Evolutionary conservation across 2,113 vertebrate genomes (phyloP).

Genomic region (Pycnonotus jocosus): DNA sequence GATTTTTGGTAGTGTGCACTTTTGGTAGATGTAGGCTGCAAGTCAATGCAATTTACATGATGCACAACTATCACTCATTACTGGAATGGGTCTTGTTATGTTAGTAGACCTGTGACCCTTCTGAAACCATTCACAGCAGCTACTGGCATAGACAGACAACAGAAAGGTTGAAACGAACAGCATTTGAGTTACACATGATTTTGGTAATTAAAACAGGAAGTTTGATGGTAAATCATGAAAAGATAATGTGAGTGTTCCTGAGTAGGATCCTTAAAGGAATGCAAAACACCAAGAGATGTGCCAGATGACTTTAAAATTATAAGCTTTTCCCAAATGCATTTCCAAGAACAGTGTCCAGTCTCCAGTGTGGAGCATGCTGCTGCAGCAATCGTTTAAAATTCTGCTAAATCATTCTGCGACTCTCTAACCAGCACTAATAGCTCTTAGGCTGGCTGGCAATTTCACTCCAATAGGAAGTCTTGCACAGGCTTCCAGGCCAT

Average conservation of each 20-base stretch:
- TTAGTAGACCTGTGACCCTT: not conserved
- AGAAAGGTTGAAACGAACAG: not conserved
- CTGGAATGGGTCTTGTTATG: not conserved
- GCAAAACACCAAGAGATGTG: not conserved
- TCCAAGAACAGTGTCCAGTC: not conserved
- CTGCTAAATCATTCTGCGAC: constrained; percentile 43
- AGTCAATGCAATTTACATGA: not conserved
- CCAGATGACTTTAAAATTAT: not conserved
- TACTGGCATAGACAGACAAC: not conserved
- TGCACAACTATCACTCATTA: not conserved
- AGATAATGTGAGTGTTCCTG: not conserved
- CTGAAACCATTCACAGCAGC: not conserved
- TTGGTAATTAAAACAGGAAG: not conserved
- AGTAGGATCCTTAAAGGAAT: not conserved
- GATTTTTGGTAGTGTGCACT: not conserved
- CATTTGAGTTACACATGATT: not conserved
- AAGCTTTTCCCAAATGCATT: not conserved
- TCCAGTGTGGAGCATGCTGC: not conserved
- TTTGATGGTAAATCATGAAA: not conserved
- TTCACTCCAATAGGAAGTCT: constrained; percentile 9
- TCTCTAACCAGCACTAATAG: constrained; percentile 49
- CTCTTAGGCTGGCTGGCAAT: constrained; percentile 42
- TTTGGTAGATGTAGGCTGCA: not conserved
- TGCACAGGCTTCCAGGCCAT: constrained; percentile 6
- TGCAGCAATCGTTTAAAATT: constrained; percentile 32